These are phyloP conservation scores for Ictidomys tridecemlineatus DNA, from an alignment of 2,113 vertebrate species.

Conservation along the genomic window DNA sequence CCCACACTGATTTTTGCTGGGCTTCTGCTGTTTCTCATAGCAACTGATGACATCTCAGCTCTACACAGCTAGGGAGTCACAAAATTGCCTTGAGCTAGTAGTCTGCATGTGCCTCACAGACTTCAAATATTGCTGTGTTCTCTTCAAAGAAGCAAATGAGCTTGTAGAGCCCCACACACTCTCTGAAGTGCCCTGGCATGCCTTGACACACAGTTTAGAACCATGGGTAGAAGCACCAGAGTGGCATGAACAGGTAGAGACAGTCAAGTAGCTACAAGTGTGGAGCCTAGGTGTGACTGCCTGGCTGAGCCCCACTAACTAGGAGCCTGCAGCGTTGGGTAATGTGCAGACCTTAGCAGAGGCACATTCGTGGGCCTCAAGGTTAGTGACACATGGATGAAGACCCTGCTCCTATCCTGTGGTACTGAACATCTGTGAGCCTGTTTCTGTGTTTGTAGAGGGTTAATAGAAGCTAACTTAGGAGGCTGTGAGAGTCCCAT, in stretches of 20 bases:
- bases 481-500: not conserved
- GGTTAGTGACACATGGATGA: not conserved
- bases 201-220: not conserved
- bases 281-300: not conserved
- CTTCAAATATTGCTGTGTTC: not conserved
- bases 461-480: not conserved
- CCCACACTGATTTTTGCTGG: not conserved
- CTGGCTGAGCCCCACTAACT: too few species aligned
- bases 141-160: not conserved
- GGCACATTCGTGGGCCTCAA: not conserved
- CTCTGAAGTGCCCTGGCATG: not conserved
- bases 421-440: not conserved
- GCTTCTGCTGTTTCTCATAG: not conserved
- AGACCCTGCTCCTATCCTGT: too few species aligned
- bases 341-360: not conserved
- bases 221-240: not conserved
- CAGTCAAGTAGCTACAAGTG: rapidly evolving
- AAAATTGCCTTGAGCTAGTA: not conserved
- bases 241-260: too few species aligned
- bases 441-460: not conserved
- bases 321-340: not conserved
- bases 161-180: not conserved
- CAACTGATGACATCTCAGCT: not conserved
- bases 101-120: not conserved
- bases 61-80: not conserved